These are phyloP conservation scores for Pseudobourletiella spinata DNA, from an alignment of 1,140 invertebrate species.

Conservation along the genomic window DNA sequence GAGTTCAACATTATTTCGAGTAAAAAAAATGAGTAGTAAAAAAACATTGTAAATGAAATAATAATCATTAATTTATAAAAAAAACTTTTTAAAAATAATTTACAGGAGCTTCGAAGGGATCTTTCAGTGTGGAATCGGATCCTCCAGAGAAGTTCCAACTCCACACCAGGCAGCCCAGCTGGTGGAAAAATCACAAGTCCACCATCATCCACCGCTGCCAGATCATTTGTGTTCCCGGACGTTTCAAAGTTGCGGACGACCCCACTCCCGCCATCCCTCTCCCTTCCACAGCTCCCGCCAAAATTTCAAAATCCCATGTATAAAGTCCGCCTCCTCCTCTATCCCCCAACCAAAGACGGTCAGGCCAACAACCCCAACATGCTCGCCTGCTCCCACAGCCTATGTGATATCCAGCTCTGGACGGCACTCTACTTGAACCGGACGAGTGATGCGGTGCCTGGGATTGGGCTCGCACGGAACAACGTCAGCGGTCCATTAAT, in stretches of 20 bases:
- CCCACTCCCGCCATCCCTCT: neutral
- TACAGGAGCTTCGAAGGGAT: constrained; percentile 27
- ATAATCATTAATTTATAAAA: too few relatives aligned
- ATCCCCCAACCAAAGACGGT: neutral
- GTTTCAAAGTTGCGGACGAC: too few relatives aligned
- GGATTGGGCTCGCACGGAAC: neutral
- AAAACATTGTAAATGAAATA: too few relatives aligned
- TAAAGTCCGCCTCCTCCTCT: constrained; percentile 22
- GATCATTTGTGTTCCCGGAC: neutral
- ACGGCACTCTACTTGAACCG: constrained; percentile 20
- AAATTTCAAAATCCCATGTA: constrained; percentile 30
- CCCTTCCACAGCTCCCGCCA: constrained; percentile 8
- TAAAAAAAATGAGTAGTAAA: too few relatives aligned
- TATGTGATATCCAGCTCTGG: constrained; percentile 29
- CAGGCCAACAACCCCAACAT: neutral
- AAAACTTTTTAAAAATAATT: too few relatives aligned
- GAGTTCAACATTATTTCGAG: neutral
- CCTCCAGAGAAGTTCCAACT: constrained; percentile 20
- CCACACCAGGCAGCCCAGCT: neutral
- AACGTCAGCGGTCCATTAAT: constrained; percentile 18
- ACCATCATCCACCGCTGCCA: neutral
- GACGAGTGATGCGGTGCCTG: constrained; percentile 4
- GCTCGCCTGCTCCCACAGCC: constrained; percentile 15
- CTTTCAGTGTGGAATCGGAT: constrained; percentile 26
- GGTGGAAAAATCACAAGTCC: neutral